These are phyloP conservation scores for Hemibagrus guttatus DNA, from an alignment of 2,797 vertebrate species.

Conservation along the genomic window DNA sequence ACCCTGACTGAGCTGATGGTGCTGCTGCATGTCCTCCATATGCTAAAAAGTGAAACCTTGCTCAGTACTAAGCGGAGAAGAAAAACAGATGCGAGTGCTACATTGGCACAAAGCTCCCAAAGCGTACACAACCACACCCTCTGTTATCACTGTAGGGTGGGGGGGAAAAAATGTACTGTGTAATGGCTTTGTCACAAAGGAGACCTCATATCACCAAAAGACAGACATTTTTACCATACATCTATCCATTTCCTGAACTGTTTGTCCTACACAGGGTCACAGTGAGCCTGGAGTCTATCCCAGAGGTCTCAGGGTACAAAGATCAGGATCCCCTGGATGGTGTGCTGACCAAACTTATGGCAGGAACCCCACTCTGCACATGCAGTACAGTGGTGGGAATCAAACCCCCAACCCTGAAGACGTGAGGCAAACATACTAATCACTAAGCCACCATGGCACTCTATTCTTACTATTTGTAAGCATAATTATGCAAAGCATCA, in stretches of 20 bases:
- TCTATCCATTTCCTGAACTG: too few relatives aligned
- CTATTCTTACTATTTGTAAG: background rate
- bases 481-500: background rate
- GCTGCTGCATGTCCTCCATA: background rate
- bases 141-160: background rate
- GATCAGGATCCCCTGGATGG: too few relatives aligned
- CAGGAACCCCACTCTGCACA: too few relatives aligned
- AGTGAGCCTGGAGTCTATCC: too few relatives aligned
- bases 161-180: background rate
- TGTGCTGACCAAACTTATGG: too few relatives aligned
- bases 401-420: too few relatives aligned
- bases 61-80: background rate
- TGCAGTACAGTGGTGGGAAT: too few relatives aligned
- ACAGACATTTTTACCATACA: background rate
- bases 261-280: too few relatives aligned
- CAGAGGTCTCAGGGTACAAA: too few relatives aligned
- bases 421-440: too few relatives aligned
- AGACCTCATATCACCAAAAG: background rate
- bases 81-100: background rate
- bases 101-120: background rate
- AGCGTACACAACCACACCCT: background rate
- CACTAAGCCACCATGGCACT: too few relatives aligned
- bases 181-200: background rate
- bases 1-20: conserved; percentile 8
- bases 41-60: background rate